Evolutionary conservation across 2,888 invertebrate genomes (phyloP), one percentile per base, ranked within the genome.

Genomic region (Meloe dianella): DNA sequence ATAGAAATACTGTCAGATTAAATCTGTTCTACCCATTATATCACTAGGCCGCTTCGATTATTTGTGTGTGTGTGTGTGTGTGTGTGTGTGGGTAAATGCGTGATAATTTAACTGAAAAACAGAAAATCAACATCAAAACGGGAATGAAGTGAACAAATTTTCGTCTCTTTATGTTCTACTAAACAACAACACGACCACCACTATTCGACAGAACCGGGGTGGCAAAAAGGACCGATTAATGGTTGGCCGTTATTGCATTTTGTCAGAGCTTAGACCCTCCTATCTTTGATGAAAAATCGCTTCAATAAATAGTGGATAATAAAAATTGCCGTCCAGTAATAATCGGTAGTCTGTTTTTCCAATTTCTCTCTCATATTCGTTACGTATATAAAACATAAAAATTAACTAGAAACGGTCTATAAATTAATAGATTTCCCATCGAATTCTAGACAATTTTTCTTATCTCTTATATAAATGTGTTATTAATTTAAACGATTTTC

Each of bases 221-320:
- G 32, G 32, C 7, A 32, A 32, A 10, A 58, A 20, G 17, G 30
- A 9, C 10, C 35, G 17, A 35, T 20, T 58, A 32, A 32, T 58
- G 30, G 20, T 12, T 14, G 58, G 32, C 30, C 54, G 38, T 59
- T 59, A 59, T 59, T 59, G 59, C 59, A 59, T 24, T 38, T 38
- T 22, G 59, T 59, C 59, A 22, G 32, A 32, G 32, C 38, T 59
- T 35, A 59, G 38, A 59, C 30, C n/a, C 59, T 38, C 35, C 59
- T 54, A 54, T 54, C 54, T 54, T 54, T 54, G 54, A 54, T 54
- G 54, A 54, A 24, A 54, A 59, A 59, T 59, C 38, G 41, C 51
- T 41, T 20, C 61, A 61, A 67, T 67, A 67, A 67, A 67, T 64
- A 67, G 61, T 22, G 61, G 64, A 67, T 67, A 67, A 67, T 67